Conservation (phyloP, 2,797 vertebrate genomes). For the Melanogrammus aeglefinus region DNA sequence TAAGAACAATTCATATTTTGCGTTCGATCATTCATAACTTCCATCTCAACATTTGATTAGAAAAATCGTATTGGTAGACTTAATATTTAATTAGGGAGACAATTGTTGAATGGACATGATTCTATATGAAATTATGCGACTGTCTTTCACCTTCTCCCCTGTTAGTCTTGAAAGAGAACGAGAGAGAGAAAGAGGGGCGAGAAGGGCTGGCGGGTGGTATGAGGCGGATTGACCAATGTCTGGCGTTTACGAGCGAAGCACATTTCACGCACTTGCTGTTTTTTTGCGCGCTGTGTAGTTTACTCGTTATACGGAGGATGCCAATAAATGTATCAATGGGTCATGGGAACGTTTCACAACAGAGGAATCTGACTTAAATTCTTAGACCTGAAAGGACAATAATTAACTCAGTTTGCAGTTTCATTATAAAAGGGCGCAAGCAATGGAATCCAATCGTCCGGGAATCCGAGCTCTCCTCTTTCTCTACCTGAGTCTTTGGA, state of each 20-base stretch:
- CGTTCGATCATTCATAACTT: no score
- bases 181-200: no score
- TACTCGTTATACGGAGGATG: neutral
- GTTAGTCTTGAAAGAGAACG: no score
- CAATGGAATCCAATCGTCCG: constrained; percentile 28
- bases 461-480: constrained; percentile 41
- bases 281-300: neutral
- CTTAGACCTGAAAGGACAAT: no score
- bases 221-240: neutral
- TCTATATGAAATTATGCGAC: no score
- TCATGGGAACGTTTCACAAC: neutral
- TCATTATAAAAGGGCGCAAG: neutral
- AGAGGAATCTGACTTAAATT: neutral
- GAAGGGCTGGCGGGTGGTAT: neutral
- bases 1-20: no score
- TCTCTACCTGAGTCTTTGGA: constrained; percentile 51
- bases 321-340: neutral
- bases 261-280: neutral
- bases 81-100: no score
- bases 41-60: no score
- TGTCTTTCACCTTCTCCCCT: no score
- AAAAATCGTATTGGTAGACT: no score
- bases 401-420: neutral
- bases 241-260: neutral
- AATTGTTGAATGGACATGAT: no score